These are phyloP conservation scores for Poecilia wingei DNA, from an alignment of 2,797 vertebrate genomes.

Conservation along the genomic window DNA sequence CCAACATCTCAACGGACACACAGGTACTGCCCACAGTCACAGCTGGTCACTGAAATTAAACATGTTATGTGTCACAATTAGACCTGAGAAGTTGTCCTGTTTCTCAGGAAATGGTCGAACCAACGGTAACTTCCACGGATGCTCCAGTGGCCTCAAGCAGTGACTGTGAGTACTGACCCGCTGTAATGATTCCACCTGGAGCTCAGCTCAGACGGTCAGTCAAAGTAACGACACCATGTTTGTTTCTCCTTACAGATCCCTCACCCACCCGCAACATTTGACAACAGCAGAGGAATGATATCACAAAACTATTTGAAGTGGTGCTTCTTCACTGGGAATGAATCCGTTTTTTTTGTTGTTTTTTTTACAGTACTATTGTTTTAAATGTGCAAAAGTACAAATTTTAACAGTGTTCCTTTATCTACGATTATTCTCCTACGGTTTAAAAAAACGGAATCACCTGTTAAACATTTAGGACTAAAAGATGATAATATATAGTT, in stretches of 20 bases:
- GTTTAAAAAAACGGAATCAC: conserved; percentile 64
- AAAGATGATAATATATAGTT: conserved; percentile 84
- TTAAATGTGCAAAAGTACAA: conserved; percentile 73
- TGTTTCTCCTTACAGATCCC: conserved; percentile 65
- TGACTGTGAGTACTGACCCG: conserved; percentile 54
- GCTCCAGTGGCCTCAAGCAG: conserved; percentile 59
- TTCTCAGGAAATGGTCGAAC: conserved; percentile 67
- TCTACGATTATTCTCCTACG: conserved; percentile 79
- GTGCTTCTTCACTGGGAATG: conserved; percentile 89
- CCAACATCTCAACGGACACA: conserved; percentile 66
- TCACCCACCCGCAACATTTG: conserved; percentile 69
- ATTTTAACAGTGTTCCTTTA: conserved; percentile 75
- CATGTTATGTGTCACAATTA: background rate
- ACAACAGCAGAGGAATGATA: conserved; percentile 82
- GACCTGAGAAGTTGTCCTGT: conserved; percentile 2
- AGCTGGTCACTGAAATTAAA: background rate
- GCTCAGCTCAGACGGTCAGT: background rate
- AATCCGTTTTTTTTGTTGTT: conserved; percentile 21
- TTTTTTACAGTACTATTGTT: conserved; percentile 88
- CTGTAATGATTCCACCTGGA: background rate
- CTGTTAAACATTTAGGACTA: conserved; percentile 83
- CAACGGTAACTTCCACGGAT: conserved; percentile 56
- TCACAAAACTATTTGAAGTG: conserved; percentile 77
- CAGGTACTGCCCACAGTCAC: conserved; percentile 53
- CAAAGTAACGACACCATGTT: conserved; percentile 31